Base-by-base conservation (phyloP, 2,888 invertebrate species). In the Drosophila merina region DNA sequence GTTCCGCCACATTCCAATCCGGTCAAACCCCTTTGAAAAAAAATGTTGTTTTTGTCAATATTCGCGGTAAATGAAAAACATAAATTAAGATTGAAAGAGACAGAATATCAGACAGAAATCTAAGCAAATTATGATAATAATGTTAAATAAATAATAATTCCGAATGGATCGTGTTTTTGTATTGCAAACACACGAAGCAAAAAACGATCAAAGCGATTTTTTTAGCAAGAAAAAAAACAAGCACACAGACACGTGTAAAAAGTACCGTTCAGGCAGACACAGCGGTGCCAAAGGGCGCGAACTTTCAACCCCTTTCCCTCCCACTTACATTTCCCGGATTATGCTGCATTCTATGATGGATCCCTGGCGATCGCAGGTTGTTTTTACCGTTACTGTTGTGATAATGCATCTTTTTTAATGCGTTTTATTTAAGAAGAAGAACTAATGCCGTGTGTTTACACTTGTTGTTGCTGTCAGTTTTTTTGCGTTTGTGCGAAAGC, bases 171-270 rank as follows among this genome's bases (percentile, higher is more conserved):
- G 40, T 40, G 47, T 54, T 54, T 51, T 62, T 48, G 45, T 47
- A 6, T 57, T 44, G 10, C 62, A 79, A 68, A 68, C 72, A 71
- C 72, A 74, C 72, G 75, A 76, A 51, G 59, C 20, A 20, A 20
- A 20, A 20, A 20, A 20, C 74, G 74, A 77, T 79, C 79, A 74
- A 77, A 82, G 79, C 79, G 76, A 77, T 77, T 77, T 72, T 72
- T 20, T 20, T 20, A 2, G 20, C 1, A 20, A 20, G 20, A 20
- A 20, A 20, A 20, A 20, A 20, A 20, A 20, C 20, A 20, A 72
- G 57, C 59, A 62, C 55, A 50, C 57, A 48, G 57, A 72, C 45
- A 64, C 44, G 44, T 42, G 31, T 20, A 57, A 31, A 44, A 25
- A 58, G 26, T 25, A 20, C 10, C 33, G n/a, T 33, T 52, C 47